These are phyloP conservation scores for Dromiciops gliroides DNA, from an alignment of 2,113 vertebrate genomes.

Conservation along the genomic window DNA sequence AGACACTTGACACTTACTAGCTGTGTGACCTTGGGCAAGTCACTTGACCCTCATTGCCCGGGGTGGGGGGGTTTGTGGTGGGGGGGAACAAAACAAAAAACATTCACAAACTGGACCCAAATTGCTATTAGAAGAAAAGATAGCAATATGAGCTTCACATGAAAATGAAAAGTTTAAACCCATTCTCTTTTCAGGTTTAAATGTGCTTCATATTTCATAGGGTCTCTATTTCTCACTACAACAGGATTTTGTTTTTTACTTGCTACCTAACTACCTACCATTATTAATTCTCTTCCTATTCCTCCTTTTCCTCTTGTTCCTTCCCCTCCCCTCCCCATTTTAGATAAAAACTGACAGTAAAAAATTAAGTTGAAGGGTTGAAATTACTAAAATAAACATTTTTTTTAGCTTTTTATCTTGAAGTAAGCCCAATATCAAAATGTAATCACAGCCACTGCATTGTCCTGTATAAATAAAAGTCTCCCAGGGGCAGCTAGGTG, in stretches of 20 bases:
- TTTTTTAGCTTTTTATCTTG: not conserved
- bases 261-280: not conserved
- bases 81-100: no score
- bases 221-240: slow-evolving; percentile 35
- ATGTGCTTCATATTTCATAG: slow-evolving; percentile 23
- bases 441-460: not conserved
- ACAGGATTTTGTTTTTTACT: not conserved
- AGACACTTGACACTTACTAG: no score
- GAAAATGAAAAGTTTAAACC: slow-evolving; percentile 9
- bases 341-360: slow-evolving; percentile 49
- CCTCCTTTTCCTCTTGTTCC: not conserved
- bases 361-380: not conserved
- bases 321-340: slow-evolving; percentile 36
- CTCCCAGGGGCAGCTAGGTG: no score
- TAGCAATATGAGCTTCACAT: slow-evolving; percentile 1
- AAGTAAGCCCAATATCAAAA: slow-evolving; percentile 1
- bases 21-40: no score
- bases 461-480: slow-evolving; percentile 23
- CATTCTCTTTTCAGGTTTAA: not conserved
- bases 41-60: no score
- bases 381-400: not conserved
- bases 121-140: not conserved
- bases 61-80: no score
- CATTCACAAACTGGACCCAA: not conserved
- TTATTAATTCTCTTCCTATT: not conserved